Evolutionary conservation across 2,888 invertebrate genomes (phyloP).

Genomic region (Erebia epiphron): DNA sequence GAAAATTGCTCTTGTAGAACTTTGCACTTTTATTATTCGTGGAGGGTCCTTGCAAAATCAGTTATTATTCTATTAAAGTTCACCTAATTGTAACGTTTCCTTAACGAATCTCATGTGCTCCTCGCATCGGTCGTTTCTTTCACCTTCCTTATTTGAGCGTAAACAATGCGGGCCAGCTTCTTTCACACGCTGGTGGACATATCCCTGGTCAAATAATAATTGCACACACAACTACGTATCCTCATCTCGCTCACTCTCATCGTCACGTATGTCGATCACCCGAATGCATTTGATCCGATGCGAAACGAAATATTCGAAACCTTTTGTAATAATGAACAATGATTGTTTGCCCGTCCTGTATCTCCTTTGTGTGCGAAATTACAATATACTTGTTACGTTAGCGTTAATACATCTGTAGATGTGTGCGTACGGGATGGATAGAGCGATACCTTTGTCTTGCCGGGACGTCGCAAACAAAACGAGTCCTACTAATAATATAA

Average conservation of each 20-base stretch:
- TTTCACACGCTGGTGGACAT: slow-evolving; percentile 81
- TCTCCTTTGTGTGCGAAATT: slow-evolving; percentile 82
- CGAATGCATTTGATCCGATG: slow-evolving; percentile 78
- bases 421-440: slow-evolving; percentile 79
- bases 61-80: slow-evolving; percentile 19
- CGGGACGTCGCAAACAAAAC: slow-evolving; percentile 81
- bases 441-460: slow-evolving; percentile 81
- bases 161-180: slow-evolving; percentile 78
- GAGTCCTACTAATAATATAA: slow-evolving; percentile 80
- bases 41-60: slow-evolving; percentile 3
- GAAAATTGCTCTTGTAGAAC: background rate
- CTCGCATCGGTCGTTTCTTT: slow-evolving; percentile 69
- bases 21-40: background rate
- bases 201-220: slow-evolving; percentile 83
- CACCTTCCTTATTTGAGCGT: slow-evolving; percentile 79
- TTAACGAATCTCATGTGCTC: slow-evolving; percentile 64
- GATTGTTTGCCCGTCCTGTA: slow-evolving; percentile 82
- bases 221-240: slow-evolving; percentile 65
- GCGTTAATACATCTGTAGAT: slow-evolving; percentile 66
- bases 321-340: slow-evolving; percentile 83
- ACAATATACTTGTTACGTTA: slow-evolving; percentile 82
- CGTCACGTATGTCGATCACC: slow-evolving; percentile 69
- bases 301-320: slow-evolving; percentile 80
- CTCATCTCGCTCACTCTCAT: slow-evolving; percentile 64
- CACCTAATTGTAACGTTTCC: slow-evolving; percentile 65